Conservation (phyloP, 1,140 invertebrate species). For the Drosophila ironensis region DNA sequence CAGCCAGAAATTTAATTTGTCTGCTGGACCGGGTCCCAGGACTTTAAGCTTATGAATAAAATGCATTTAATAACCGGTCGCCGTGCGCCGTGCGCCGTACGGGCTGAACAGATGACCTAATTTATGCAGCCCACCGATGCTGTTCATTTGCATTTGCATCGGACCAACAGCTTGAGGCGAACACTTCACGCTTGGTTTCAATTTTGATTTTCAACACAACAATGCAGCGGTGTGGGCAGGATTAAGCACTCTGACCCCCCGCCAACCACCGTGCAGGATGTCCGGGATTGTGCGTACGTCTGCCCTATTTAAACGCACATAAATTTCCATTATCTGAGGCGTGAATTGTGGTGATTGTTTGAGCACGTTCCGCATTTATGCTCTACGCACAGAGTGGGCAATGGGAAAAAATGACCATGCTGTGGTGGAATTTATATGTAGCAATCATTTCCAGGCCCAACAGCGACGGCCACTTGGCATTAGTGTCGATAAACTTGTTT, state of each 20-base stretch:
- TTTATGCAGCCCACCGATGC: constrained; percentile 18
- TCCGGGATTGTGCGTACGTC: not conserved
- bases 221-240: not conserved
- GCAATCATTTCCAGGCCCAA: not conserved
- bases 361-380: constrained; percentile 17
- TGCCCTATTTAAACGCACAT: constrained; percentile 33
- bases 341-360: constrained; percentile 40
- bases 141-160: constrained; percentile 21
- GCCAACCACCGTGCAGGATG: too few relatives aligned
- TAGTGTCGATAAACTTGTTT: constrained; percentile 17
- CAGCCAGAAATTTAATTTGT: constrained; percentile 38
- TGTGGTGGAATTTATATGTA: not conserved
- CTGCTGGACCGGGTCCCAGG: constrained; percentile 4
- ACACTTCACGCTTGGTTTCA: constrained; percentile 14
- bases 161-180: constrained; percentile 13
- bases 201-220: constrained; percentile 7
- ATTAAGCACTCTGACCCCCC: too few relatives aligned
- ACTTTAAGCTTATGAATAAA: constrained; percentile 50
- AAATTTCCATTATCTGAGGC: constrained; percentile 43
- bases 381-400: constrained; percentile 16
- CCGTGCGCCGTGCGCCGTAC: not conserved
- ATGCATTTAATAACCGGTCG: constrained; percentile 61
- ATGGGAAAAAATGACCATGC: constrained; percentile 13
- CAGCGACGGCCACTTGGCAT: not conserved
- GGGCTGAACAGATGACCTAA: too few relatives aligned